phyloP scores from a whole-genome alignment of 1,140 invertebrate species.

The Copidosoma floridanum region DNA sequence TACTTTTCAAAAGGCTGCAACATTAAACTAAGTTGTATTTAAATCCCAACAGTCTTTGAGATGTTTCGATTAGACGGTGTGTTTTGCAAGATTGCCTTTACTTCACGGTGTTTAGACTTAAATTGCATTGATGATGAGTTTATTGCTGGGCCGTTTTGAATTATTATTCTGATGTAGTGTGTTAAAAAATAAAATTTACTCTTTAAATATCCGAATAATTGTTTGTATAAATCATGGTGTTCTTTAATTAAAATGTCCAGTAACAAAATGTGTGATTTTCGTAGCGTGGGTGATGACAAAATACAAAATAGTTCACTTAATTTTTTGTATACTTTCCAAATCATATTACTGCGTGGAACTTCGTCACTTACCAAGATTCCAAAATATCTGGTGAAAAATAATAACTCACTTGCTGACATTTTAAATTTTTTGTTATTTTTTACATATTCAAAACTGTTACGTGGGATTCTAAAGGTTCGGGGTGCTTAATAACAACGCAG shows the following conservation, averaged over 20 bases:
- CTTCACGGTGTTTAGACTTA: too few relatives aligned
- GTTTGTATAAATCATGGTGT: neutral
- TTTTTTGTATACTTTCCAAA: conserved; percentile 13
- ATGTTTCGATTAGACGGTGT: too few relatives aligned
- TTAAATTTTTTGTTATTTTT: conserved; percentile 16
- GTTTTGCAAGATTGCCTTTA: too few relatives aligned
- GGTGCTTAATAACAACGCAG: too few relatives aligned
- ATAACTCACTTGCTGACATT: conserved; percentile 20
- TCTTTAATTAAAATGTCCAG: neutral
- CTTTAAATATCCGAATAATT: conserved; percentile 7
- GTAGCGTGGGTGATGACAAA: neutral
- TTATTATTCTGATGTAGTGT: too few relatives aligned
- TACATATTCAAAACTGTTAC: conserved; percentile 19
- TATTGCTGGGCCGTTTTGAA: too few relatives aligned
- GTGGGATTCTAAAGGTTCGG: too few relatives aligned
- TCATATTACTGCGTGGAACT: neutral
- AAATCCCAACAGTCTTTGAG: too few relatives aligned
- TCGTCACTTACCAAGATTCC: conserved; percentile 9
- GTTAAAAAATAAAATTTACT: too few relatives aligned
- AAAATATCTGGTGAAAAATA: conserved; percentile 27
- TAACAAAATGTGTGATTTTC: neutral
- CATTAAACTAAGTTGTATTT: too few relatives aligned
- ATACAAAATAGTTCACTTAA: neutral
- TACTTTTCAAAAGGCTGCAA: too few relatives aligned
- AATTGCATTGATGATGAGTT: too few relatives aligned